Evolutionary conservation across 2,888 invertebrate genomes (phyloP), one percentile per base, ranked within the genome.

Genomic region (Atherix ibis): DNA sequence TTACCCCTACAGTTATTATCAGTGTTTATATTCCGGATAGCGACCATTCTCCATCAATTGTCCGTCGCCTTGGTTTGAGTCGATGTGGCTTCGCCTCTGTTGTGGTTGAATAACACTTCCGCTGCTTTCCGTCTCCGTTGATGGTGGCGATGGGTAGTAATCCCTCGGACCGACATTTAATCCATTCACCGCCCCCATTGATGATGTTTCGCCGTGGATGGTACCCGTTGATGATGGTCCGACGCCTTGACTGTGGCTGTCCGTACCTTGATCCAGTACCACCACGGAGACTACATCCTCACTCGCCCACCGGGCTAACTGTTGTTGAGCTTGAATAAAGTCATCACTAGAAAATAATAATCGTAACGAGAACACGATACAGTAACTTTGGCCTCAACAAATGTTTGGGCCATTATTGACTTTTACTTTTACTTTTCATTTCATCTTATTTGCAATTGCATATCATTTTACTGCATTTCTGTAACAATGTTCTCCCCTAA

Each of bases 281-380:
- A 63, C 66, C 62, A 63, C 68, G 64, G 67, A 68, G 64, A 73
- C 70, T 63, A 69, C 69, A 66, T 82, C 82, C 71, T 84, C 82
- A 80, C 83, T 85, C 73, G 82, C 84, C 82, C 84, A 84, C 74
- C 81, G 83, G 78, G 80, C 84, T 81, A 82, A 76, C 75, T 80
- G 83, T 80, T 80, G 84, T 80, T 83, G 85, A 82, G 85, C 84
- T 83, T 85, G 83, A 83, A 84, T 82, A 83, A 84, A 85, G 76
- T 83, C 83, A 83, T 83, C 84, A 83, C 84, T 85, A 83, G 76
- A 83, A 83, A 81, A 80, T 77, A 80, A 77, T 74, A 76, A 76
- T 72, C 71, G 71, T 73, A 73, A 72, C 68, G 71, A 72, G 62
- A 65, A 71, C 72, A 73, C 71, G 67, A 67, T 69, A 67, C 67